Percentiles rank a stretch among this genome's conserved stretches.
Conservation (phyloP, 2,113 vertebrate species). For the Vanacampus margaritifer region DNA sequence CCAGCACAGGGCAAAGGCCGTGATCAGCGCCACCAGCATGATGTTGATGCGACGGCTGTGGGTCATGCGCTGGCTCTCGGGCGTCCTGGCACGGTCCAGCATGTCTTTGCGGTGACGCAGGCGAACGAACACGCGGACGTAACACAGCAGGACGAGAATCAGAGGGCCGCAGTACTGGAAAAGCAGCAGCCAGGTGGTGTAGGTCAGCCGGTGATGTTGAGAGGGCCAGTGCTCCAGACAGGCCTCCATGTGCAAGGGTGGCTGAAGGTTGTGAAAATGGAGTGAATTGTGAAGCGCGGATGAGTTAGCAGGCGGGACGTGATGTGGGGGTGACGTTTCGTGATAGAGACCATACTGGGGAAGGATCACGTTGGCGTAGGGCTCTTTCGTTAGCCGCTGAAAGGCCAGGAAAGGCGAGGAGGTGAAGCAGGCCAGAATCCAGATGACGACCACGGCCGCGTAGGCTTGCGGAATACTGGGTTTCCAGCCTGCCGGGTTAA, state of each 20-base stretch:
- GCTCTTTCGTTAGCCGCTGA: conserved; percentile 76
- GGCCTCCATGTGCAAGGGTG: conserved; percentile 66
- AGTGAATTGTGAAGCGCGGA: conserved; percentile 38
- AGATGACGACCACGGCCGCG: conserved; percentile 76
- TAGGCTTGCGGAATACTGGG: conserved; percentile 84
- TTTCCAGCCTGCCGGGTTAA: conserved; percentile 89
- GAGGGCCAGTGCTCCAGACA: conserved; percentile 85
- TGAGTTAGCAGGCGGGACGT: conserved; percentile 47
- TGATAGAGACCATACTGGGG: conserved; percentile 38
- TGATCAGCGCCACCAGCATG: conserved; percentile 81
- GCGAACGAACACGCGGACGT: conserved; percentile 80
- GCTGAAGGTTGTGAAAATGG: conserved; percentile 30
- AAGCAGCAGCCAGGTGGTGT: conserved; percentile 81
- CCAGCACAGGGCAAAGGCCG: conserved; percentile 86
- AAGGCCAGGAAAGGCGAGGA: conserved; percentile 85
- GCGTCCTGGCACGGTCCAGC: conserved; percentile 64
- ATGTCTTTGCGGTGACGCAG: conserved; percentile 76
- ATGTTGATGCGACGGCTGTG: conserved; percentile 80
- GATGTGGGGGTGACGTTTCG: conserved; percentile 16
- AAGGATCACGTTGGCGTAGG: conserved; percentile 70
- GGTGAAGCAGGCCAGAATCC: conserved; percentile 80
- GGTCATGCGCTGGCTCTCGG: conserved; percentile 62
- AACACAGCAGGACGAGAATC: conserved; percentile 83
- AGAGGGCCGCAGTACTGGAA: conserved; percentile 86
- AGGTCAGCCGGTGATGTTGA: conserved; percentile 75